These are phyloP conservation scores for Zhuqinia jingwanae DNA, from an alignment of 2,888 invertebrate genomes.

Conservation along the genomic window DNA sequence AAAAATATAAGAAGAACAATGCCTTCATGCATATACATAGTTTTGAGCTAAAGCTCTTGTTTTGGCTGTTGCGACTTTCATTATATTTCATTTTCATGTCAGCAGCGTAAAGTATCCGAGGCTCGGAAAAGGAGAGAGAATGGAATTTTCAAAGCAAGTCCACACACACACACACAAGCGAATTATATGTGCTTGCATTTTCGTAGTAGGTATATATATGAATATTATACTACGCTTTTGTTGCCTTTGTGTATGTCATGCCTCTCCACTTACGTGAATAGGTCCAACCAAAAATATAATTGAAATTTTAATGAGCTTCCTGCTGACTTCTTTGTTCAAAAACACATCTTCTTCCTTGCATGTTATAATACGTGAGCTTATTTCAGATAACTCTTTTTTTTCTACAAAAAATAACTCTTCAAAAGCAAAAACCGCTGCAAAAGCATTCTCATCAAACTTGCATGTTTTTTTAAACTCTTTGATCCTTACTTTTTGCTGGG, in stretches of 20 bases:
- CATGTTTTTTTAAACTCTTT: no score
- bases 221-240: no score
- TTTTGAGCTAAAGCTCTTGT: not conserved
- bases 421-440: not conserved
- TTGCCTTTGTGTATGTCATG: not conserved
- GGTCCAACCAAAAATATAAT: not conserved
- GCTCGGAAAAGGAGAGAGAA: not conserved
- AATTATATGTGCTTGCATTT: no score
- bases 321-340: not conserved
- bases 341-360: not conserved
- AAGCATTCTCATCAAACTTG: not conserved
- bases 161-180: no score
- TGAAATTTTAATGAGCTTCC: not conserved
- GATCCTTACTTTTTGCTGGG: no score
- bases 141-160: no score
- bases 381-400: no score
- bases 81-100: not conserved
- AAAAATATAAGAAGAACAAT: conserved; percentile 16
- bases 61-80: not conserved
- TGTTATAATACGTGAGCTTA: not conserved
- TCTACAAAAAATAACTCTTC: no score
- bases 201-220: no score
- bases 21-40: no score
- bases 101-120: no score
- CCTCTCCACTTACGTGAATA: not conserved